Percentiles rank a stretch among this genome's conserved stretches.
Conservation (phyloP, 2,888 invertebrate species). For the Masnerella sp. region DNA sequence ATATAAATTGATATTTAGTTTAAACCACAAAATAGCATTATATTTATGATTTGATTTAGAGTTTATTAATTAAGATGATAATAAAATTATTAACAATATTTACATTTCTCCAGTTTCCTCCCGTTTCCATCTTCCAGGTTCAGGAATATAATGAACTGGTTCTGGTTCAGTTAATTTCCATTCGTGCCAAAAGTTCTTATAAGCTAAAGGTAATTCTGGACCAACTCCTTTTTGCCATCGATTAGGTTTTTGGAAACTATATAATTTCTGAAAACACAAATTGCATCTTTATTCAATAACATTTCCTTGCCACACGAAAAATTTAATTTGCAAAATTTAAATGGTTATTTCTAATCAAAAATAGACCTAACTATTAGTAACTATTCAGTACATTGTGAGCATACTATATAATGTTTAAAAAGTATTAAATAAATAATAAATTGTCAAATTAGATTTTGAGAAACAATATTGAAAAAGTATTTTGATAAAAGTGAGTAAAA, state of each 20-base stretch:
- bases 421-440: too few species aligned
- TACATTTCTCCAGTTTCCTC: slow-evolving; percentile 86
- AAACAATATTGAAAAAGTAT: too few species aligned
- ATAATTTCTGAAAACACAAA: slow-evolving; percentile 27
- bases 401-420: too few species aligned
- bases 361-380: too few species aligned
- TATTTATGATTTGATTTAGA: not conserved
- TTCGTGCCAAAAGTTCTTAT: slow-evolving; percentile 91
- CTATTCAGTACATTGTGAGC: too few species aligned
- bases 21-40: slow-evolving; percentile 6
- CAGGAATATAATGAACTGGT: slow-evolving; percentile 85
- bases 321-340: too few species aligned
- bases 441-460: too few species aligned
- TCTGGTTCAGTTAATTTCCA: slow-evolving; percentile 84
- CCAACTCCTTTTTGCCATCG: slow-evolving; percentile 80
- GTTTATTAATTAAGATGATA: not conserved
- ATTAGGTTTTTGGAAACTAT: slow-evolving; percentile 19
- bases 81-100: not conserved
- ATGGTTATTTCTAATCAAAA: too few species aligned
- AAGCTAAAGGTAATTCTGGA: slow-evolving; percentile 85
- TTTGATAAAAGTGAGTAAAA: too few species aligned
- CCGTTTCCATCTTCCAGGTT: slow-evolving; percentile 85
- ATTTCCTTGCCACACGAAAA: too few species aligned
- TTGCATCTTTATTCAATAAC: too few species aligned
- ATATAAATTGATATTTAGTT: too few species aligned